Evolutionary conservation across 2,888 invertebrate species (phyloP).

Genomic region (Thymelicus sylvestris): DNA sequence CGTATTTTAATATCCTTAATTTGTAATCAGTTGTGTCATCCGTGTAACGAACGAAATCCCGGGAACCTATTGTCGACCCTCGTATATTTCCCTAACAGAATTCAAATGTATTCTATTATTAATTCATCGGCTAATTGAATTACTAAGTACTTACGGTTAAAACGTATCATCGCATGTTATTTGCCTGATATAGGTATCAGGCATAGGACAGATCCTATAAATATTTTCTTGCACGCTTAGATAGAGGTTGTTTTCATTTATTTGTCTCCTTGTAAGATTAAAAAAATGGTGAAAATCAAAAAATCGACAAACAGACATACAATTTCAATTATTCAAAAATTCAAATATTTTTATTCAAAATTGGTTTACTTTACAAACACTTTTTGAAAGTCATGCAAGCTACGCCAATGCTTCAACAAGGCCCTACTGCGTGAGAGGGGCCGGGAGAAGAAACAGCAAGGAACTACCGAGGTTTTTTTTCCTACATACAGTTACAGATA

Average conservation of each 20-base stretch:
- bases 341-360: no score
- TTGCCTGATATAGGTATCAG: neutral
- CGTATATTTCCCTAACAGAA: constrained; percentile 16
- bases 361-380: no score
- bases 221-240: constrained; percentile 22
- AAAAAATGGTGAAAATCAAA: no score
- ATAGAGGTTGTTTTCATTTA: neutral
- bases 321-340: no score
- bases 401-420: no score
- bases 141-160: constrained; percentile 22
- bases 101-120: constrained; percentile 31
- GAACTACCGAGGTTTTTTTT: no score
- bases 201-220: constrained; percentile 14
- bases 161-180: constrained; percentile 20
- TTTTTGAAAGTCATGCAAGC: no score
- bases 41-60: neutral
- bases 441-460: no score
- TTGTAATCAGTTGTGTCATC: neutral
- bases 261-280: neutral
- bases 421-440: no score
- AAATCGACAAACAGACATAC: no score
- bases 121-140: constrained; percentile 33
- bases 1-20: no score
- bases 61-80: neutral
- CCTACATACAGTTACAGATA: no score